A percentile compares a stretch with the other conserved stretches of the same genome.
These are phyloP conservation scores for Plecotus auritus DNA, from an alignment of 2,113 vertebrate genomes.

Conservation along the genomic window DNA sequence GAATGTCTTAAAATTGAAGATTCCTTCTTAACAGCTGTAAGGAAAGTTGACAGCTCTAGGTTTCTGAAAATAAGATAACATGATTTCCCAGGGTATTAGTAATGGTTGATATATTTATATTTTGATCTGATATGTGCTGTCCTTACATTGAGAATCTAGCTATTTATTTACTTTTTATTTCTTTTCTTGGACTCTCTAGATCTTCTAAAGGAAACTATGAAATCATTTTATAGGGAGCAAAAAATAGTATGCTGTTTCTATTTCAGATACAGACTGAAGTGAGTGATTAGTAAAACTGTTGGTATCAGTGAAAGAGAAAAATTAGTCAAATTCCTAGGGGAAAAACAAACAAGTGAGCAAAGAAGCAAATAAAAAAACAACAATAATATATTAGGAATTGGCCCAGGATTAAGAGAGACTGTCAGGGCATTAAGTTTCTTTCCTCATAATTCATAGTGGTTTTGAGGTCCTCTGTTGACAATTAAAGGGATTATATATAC, in stretches of 20 bases:
- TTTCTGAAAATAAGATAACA: neutral
- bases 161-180: neutral
- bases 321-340: neutral
- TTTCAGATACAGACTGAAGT: neutral
- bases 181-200: neutral
- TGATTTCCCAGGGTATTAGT: neutral
- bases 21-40: neutral
- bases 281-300: neutral
- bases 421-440: neutral
- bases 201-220: neutral
- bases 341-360: neutral
- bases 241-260: neutral
- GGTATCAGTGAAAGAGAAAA: neutral
- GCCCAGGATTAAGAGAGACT: neutral
- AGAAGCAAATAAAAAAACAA: neutral
- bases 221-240: neutral
- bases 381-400: neutral
- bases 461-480: neutral
- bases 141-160: neutral
- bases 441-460: neutral
- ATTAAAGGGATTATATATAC: neutral
- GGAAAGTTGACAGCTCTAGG: neutral
- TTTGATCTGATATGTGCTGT: neutral
- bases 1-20: constrained; percentile 4
- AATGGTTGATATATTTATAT: neutral